Evolutionary conservation across 2,888 invertebrate genomes (phyloP), one percentile per base, ranked within the genome.

Genomic region (Caenorhabditis becei): DNA sequence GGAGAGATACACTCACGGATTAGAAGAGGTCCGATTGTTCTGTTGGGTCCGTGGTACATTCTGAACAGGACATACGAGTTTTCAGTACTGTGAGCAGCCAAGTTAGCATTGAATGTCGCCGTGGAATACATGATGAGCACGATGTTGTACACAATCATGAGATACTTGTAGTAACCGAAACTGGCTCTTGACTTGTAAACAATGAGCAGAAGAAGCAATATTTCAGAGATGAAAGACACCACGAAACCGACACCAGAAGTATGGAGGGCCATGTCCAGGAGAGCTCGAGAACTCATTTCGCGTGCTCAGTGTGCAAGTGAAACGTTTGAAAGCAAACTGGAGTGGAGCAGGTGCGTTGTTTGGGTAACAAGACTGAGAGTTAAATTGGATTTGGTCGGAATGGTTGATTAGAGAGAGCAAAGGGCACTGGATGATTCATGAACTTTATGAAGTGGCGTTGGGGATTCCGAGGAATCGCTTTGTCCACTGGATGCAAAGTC

Each of bases 21-120:
- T 14, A 70, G 70, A 1, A 77, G 49, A 7, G 77, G 77, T 26
- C 67, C 77, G n/a, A 70, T 20, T 2, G 69, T 70, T 51, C 77
- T 56, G 28, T 77, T 49, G 0, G 65, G 63, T 7, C 70, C 77
- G n/a, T 77, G 70, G 20, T 77, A 77, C 47, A 63, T 70, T n/a
- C 77, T 24, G 24, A 77, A 77, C 20, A 77, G 26, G 14, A 77
- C 77, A 23, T 77, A 77, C 1, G 77, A 35, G 0, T 54, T 70
- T 20, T 65, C 66, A 5, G 77, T 77, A 26, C 77, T 77, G 54
- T 77, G 77, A 32, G 77, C 74, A 4, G 74, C 74, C 58, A 65
- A 24, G 32, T 71, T 62, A 0, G 71, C 71, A 23, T 71, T 71
- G 1, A 53, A 32, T 2, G 62, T 59, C 5, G 74, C 74, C 10